Conservation (phyloP, 2,797 vertebrate species). For the Premnoplex brunnescens region DNA sequence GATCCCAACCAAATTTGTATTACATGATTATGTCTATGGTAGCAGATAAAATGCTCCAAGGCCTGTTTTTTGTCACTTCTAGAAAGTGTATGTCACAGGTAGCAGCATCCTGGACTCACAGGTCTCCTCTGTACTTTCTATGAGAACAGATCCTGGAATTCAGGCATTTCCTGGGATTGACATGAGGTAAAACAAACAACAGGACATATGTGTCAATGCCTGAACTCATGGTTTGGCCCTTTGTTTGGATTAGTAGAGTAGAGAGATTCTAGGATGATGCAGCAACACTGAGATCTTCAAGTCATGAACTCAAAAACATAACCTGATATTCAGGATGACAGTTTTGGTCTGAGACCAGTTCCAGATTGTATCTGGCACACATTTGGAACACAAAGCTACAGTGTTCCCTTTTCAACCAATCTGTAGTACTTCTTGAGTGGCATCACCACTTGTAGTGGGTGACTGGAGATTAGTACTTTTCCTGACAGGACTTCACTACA, state of each 20-base stretch:
- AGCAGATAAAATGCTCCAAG: not conserved
- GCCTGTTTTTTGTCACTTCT: not conserved
- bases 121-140: not conserved
- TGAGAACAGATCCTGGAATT: not conserved
- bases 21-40: not conserved
- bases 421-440: not conserved
- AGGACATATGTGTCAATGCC: fast-evolving
- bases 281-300: not conserved
- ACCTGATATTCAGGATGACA: not conserved
- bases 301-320: not conserved
- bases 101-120: not conserved
- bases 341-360: not conserved
- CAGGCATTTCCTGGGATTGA: not conserved
- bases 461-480: not conserved
- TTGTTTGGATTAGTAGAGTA: not conserved
- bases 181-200: not conserved
- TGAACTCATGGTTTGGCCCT: not conserved
- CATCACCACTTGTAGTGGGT: not conserved
- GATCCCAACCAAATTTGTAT: not conserved
- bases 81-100: not conserved
- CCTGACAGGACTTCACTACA: not conserved
- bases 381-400: not conserved
- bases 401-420: not conserved
- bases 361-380: not conserved
- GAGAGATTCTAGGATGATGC: not conserved